phyloP scores from a whole-genome alignment of 1,140 invertebrate genomes.

The Ephestia elutella region DNA sequence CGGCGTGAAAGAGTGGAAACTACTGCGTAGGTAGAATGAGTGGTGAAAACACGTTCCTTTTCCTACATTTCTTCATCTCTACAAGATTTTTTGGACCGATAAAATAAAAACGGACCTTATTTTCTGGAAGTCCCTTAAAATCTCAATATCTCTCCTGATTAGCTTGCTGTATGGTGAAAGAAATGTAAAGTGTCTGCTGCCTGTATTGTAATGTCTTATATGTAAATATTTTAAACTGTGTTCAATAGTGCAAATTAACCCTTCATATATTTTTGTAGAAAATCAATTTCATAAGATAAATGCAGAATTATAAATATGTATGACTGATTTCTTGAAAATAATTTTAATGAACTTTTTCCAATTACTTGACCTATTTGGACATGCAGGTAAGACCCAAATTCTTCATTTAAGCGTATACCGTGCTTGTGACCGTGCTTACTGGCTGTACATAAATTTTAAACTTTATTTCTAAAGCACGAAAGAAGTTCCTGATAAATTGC shows the following conservation, averaged over 20 bases:
- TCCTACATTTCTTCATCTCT: no score
- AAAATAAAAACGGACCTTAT: no score
- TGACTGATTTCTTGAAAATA: not conserved
- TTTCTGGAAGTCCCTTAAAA: no score
- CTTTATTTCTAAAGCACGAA: not conserved
- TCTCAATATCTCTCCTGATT: no score
- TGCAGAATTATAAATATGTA: not conserved
- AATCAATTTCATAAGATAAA: not conserved
- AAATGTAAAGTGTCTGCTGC: not conserved
- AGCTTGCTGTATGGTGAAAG: not conserved
- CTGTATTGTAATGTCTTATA: not conserved
- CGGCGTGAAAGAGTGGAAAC: no score
- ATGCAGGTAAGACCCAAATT: not conserved
- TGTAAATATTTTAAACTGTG: not conserved
- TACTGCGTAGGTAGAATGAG: no score
- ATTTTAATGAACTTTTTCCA: not conserved
- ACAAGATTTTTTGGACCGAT: no score
- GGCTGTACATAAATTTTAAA: no score
- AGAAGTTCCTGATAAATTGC: no score
- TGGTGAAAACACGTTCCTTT: no score
- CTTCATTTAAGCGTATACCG: no score
- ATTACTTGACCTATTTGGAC: not conserved
- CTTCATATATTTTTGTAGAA: not conserved
- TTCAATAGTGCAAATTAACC: not conserved
- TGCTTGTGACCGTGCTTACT: no score